phyloP scores from a whole-genome alignment of 2,888 invertebrate species.

The Himalopsyche kuldschensis region DNA sequence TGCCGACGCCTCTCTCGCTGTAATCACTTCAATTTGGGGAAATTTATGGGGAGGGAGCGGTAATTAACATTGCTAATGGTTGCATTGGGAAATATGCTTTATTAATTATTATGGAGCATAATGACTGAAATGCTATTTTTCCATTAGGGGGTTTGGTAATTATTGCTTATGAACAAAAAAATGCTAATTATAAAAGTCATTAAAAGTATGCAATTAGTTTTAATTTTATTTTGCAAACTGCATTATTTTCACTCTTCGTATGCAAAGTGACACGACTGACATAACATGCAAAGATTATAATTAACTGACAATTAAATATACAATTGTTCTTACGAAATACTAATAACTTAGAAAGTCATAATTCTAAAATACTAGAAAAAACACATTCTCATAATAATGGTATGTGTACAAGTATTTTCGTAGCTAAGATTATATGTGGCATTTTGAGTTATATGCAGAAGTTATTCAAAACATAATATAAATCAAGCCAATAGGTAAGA shows the following conservation, averaged over 20 bases:
- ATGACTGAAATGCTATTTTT: not conserved
- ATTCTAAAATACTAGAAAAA: no score
- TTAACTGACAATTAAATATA: not conserved
- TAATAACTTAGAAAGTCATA: no score
- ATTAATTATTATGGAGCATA: not conserved
- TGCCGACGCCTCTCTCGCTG: constrained; percentile 7
- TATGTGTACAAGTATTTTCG: no score
- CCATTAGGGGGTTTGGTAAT: not conserved
- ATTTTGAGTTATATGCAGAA: no score
- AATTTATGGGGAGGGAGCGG: constrained; percentile 17
- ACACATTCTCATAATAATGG: no score
- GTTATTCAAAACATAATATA: no score
- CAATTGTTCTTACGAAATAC: no score
- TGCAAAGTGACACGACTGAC: not conserved
- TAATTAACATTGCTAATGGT: not conserved
- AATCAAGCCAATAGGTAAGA: no score
- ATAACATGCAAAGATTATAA: not conserved
- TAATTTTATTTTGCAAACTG: not conserved
- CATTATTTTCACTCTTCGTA: not conserved
- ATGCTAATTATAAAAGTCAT: not conserved
- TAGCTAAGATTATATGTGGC: no score
- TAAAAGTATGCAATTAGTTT: not conserved
- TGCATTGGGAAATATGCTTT: not conserved
- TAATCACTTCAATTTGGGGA: constrained; percentile 23
- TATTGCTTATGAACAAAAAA: not conserved